Evolutionary conservation across 2,797 vertebrate genomes (phyloP), one percentile per base, ranked within the genome.

Genomic region (Pyrrhura leucotis): DNA sequence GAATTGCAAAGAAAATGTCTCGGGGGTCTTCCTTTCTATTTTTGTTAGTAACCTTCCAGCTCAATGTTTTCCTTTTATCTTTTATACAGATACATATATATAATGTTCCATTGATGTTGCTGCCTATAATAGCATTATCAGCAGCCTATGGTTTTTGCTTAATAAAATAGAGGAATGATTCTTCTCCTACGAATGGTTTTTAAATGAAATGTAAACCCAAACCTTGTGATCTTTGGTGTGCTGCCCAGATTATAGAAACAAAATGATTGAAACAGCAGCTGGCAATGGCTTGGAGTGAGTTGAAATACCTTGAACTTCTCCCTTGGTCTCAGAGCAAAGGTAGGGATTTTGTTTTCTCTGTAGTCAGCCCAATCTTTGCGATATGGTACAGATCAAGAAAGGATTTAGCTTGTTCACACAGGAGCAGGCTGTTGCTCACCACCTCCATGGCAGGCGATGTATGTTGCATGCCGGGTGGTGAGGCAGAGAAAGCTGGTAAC

Each of bases 161-260:
- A 85, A 87, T 88, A 29, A 89, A 88, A 93, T 75, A 93, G 89
- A 85, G 84, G 95, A 85, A 54, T 5, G n/a, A 51, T 93, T 92
- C 92, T 77, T 77, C 78, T 93, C 67, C 71, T 69, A 1, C 0
- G 5, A 93, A 62, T 53, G 84, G 13, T 75, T 96, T 88, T 54
- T 58, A 88, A 89, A 88, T 78, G 73, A 87, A 93, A 96, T 66
- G 48, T 91, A 89, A 95, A 86, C 77, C 65, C 85, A 74, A 61
- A 91, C 86, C 88, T 81, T 90, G 88, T 95, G 89, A 73, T 94
- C 81, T 88, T 96, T 97, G 95, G 91, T 95, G 74, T 48, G 54
- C 66, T 96, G 91, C 93, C 92, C 92, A 88, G 85, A 85, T 54
- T 69, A 22, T 48, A 63, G 82, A 77, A 95, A 85, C 69, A 69